Evolutionary conservation across 2,888 invertebrate genomes (phyloP).

Genomic region (Eumacrocentrus americanus): DNA sequence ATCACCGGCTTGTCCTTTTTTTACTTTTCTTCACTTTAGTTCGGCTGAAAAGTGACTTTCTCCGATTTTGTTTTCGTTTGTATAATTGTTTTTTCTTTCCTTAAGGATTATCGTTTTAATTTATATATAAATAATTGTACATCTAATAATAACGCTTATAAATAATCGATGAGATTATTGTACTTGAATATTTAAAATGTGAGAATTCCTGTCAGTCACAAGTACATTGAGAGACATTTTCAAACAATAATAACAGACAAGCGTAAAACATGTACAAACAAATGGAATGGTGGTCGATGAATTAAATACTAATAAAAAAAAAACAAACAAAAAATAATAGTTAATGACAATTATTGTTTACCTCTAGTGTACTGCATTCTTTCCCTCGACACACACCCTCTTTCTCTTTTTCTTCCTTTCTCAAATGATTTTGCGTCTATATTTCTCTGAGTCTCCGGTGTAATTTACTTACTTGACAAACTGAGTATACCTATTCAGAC

Average conservation of each 20-base stretch:
- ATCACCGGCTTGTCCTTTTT: not conserved
- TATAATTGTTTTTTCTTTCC: too few relatives aligned
- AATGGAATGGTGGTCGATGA: conserved; percentile 6
- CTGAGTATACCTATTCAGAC: not conserved
- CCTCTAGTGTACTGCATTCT: too few relatives aligned
- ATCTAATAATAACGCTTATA: conserved; percentile 6
- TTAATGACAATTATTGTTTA: too few relatives aligned
- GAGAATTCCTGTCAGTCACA: not conserved
- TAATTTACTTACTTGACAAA: not conserved
- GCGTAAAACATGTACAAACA: conserved; percentile 1
- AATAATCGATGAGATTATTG: not conserved
- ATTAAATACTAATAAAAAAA: not conserved
- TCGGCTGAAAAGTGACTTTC: too few relatives aligned
- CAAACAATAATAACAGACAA: not conserved
- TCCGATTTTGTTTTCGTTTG: too few relatives aligned
- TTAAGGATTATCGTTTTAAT: not conserved
- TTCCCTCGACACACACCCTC: too few relatives aligned
- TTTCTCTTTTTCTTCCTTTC: too few relatives aligned
- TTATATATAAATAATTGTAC: conserved; percentile 6
- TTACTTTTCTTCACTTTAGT: too few relatives aligned
- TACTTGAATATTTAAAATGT: not conserved
- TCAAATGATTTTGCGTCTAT: too few relatives aligned
- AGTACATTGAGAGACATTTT: not conserved
- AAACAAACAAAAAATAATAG: not conserved
- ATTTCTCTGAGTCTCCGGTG: too few relatives aligned